A percentile compares a stretch with the other conserved stretches of the same genome.
Evolutionary conservation across 2,797 vertebrate genomes (phyloP).

Genomic region (Liasis olivaceus): DNA sequence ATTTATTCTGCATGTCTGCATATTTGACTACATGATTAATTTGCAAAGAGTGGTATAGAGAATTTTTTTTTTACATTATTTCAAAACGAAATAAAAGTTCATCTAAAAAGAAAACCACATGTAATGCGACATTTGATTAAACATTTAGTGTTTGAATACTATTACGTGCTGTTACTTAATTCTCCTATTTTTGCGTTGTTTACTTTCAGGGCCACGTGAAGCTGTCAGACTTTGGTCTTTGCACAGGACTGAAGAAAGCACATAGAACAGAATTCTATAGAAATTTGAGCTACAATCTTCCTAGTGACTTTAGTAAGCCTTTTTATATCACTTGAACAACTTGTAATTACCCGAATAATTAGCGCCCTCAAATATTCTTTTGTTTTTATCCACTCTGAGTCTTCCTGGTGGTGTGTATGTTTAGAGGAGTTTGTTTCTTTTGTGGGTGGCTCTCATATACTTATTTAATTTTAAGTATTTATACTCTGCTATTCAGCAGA

Average conservation of each 20-base stretch:
- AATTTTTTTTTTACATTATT: not conserved
- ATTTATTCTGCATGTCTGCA: not conserved
- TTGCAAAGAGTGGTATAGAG: not conserved
- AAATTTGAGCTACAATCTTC: constrained; percentile 95
- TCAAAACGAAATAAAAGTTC: not conserved
- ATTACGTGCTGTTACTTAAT: not conserved
- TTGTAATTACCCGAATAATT: not conserved
- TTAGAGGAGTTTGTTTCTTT: not conserved
- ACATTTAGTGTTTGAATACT: not conserved
- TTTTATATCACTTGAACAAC: not conserved
- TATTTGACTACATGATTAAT: not conserved
- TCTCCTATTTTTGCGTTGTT: not conserved
- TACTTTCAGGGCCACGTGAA: constrained; percentile 90
- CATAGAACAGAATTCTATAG: constrained; percentile 98
- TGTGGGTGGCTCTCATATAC: not conserved
- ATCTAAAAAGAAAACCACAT: not conserved
- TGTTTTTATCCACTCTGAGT: not conserved
- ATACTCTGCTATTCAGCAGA: not conserved
- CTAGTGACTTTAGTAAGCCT: constrained; percentile 94
- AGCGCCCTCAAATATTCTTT: not conserved
- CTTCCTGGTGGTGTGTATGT: not conserved
- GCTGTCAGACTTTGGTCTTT: constrained; percentile 97
- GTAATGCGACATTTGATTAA: not conserved
- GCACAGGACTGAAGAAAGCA: constrained; percentile 96
- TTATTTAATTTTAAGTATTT: not conserved